These are phyloP conservation scores for Coluber constrictor DNA, from an alignment of 2,797 vertebrate species.

Conservation along the genomic window DNA sequence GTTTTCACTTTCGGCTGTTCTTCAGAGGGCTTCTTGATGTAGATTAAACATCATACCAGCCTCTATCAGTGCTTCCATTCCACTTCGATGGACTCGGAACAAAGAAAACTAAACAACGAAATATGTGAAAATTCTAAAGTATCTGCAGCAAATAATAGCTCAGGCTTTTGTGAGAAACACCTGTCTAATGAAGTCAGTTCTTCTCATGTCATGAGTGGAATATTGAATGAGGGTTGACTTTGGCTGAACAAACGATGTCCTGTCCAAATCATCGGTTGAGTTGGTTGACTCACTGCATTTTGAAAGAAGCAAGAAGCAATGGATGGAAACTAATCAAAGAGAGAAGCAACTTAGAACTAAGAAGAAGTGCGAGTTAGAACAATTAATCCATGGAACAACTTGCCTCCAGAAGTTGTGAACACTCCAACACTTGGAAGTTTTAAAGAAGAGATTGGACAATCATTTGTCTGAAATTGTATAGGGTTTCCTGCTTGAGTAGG, in stretches of 20 bases:
- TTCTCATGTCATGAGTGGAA: not conserved
- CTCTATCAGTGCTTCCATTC: not conserved
- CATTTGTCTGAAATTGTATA: too few species aligned
- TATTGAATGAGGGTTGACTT: not conserved
- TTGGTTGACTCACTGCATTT: not conserved
- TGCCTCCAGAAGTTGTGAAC: too few species aligned
- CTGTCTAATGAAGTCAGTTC: not conserved
- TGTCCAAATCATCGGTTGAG: not conserved
- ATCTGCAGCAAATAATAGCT: not conserved
- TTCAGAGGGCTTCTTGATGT: not conserved
- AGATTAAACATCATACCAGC: not conserved
- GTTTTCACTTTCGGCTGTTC: constrained; percentile 42
- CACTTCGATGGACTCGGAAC: not conserved
- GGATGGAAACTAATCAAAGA: too few species aligned
- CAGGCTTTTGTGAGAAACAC: not conserved
- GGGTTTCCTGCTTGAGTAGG: too few species aligned
- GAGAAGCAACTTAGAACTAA: too few species aligned
- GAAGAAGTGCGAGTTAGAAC: too few species aligned
- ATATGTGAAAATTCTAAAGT: not conserved
- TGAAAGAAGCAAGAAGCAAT: not conserved
- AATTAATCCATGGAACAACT: too few species aligned
- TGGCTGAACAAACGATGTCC: not conserved
- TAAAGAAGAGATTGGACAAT: too few species aligned
- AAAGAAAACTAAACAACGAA: not conserved
- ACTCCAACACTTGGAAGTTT: too few species aligned